Percentiles rank a stretch among this genome's conserved stretches.
Conservation (phyloP, 2,113 vertebrate species). For the Phyllostomus discolor region DNA sequence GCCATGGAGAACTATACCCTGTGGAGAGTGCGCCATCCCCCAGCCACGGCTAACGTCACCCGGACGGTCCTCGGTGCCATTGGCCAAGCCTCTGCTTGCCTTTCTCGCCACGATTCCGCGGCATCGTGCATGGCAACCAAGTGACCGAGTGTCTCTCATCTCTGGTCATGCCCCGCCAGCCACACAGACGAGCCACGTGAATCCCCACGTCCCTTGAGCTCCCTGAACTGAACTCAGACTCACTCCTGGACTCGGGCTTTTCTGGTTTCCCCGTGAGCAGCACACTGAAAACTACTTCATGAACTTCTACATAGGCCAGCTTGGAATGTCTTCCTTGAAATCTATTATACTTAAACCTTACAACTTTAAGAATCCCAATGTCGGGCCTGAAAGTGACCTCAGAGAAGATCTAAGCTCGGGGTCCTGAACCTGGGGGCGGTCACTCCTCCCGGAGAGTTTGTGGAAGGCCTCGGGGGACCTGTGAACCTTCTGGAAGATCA, state of each 20-base stretch:
- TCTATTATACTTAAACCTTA: not conserved
- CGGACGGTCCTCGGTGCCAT: accelerated
- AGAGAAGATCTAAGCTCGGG: not conserved
- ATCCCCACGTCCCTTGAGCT: not conserved
- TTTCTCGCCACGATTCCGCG: too few species aligned
- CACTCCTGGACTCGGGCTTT: not conserved
- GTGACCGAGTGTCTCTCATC: not conserved
- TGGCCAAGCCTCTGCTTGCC: not conserved
- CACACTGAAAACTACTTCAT: not conserved
- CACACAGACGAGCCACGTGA: too few species aligned
- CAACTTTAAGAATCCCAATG: not conserved
- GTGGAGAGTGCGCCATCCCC: accelerated
- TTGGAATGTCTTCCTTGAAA: not conserved
- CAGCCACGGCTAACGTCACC: not conserved
- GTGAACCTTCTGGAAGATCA: not conserved
- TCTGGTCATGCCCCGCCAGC: not conserved
- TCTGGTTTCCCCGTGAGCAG: not conserved
- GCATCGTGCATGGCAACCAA: not conserved
- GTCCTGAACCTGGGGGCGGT: not conserved
- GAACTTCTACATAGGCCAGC: not conserved
- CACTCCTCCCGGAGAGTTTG: not conserved
- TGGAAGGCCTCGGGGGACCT: not conserved
- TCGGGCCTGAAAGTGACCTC: not conserved
- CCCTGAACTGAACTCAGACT: not conserved
- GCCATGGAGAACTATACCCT: not conserved